These are phyloP conservation scores for Prorops nasuta DNA, from an alignment of 1,140 invertebrate genomes.

Conservation along the genomic window DNA sequence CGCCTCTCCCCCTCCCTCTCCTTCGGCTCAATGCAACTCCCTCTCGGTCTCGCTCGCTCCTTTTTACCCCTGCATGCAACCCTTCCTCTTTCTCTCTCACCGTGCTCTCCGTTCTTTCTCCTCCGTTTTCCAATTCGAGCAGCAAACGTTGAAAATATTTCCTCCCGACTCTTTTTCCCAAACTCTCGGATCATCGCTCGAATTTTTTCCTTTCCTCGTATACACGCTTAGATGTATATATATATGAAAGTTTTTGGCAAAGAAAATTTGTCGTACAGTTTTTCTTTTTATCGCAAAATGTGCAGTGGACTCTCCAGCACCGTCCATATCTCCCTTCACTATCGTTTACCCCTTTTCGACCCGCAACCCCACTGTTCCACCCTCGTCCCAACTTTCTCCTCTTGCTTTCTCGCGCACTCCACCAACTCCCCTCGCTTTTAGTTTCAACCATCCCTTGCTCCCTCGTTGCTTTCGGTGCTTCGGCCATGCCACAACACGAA, in stretches of 20 bases:
- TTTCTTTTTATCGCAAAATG: too few relatives aligned
- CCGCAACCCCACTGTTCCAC: constrained; percentile 24
- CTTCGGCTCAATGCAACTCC: neutral
- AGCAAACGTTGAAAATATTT: too few relatives aligned
- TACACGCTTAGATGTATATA: too few relatives aligned
- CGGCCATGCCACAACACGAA: too few relatives aligned
- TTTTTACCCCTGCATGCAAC: neutral
- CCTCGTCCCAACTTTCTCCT: constrained; percentile 9
- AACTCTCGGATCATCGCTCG: too few relatives aligned
- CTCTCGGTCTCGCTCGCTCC: neutral
- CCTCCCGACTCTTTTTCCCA: too few relatives aligned
- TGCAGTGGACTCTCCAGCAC: constrained; percentile 13
- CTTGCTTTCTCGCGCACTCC: constrained; percentile 7
- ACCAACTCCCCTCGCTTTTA: constrained; percentile 13
- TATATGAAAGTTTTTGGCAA: too few relatives aligned
- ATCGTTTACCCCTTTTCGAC: too few relatives aligned
- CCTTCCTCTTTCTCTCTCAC: neutral
- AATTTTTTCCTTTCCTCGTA: too few relatives aligned
- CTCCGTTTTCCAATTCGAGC: neutral
- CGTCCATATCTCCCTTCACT: constrained; percentile 15
- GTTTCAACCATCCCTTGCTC: neutral
- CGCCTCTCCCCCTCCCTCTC: neutral
- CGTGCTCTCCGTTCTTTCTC: neutral
- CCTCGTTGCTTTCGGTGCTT: neutral
- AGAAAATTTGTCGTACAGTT: too few relatives aligned